Conservation (phyloP, 2,797 vertebrate species). For the Alauda arvensis region DNA sequence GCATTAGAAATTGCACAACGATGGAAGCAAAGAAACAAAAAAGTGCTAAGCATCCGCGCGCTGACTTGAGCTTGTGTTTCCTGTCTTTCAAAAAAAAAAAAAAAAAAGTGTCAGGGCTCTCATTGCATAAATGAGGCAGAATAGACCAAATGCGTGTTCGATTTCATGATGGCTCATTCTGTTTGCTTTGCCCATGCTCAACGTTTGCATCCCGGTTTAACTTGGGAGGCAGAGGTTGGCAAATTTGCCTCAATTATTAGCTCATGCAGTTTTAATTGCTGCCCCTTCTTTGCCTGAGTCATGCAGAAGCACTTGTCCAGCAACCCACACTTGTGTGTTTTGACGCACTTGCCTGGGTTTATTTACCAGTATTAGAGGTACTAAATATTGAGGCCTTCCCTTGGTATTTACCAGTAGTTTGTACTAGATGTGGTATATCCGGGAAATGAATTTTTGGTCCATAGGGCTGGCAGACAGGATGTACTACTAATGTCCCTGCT, state of each 20-base stretch:
- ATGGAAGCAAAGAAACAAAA: not conserved
- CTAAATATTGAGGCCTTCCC: not conserved
- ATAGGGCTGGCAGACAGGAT: not conserved
- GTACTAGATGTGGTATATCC: not conserved
- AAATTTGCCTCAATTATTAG: not conserved
- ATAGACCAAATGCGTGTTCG: rapidly evolving
- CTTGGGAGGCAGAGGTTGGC: rapidly evolving
- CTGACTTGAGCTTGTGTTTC: not conserved
- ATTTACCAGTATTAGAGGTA: not conserved
- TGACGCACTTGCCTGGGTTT: not conserved
- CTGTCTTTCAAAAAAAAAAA: not conserved
- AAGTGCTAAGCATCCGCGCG: rapidly evolving
- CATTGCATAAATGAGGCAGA: not conserved
- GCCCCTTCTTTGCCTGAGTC: not conserved
- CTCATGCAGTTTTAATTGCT: not conserved
- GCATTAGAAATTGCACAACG: rapidly evolving
- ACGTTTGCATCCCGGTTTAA: not conserved
- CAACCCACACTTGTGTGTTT: not conserved
- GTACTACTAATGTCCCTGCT: not conserved
- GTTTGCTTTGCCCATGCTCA: not conserved
- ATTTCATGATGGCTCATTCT: not conserved
- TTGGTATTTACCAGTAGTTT: not conserved
- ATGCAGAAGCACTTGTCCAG: not conserved
- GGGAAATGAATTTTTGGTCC: not conserved
- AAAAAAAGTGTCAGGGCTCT: no score